Percentiles rank a stretch among this genome's conserved stretches.
Evolutionary conservation across 1,140 invertebrate genomes (phyloP).

Genomic region (Heliothis virescens): DNA sequence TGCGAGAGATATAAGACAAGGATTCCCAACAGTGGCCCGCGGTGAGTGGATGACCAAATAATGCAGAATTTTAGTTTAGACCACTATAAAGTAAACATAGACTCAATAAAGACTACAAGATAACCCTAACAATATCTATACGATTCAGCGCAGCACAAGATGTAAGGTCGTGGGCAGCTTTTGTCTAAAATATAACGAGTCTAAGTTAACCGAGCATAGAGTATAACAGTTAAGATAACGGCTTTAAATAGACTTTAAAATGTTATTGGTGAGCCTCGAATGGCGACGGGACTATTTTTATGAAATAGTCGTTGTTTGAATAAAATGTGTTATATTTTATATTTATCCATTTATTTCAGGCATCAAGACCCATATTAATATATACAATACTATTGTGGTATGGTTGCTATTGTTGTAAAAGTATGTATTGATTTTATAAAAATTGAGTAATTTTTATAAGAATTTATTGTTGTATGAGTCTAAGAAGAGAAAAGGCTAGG

Average conservation of each 20-base stretch:
- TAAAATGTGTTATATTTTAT: not conserved
- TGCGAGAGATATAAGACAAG: no score
- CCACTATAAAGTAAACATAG: no score
- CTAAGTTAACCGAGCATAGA: slow-evolving; percentile 39
- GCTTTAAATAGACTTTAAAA: slow-evolving; percentile 54
- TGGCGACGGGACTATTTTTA: slow-evolving; percentile 12
- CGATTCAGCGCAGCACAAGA: not conserved
- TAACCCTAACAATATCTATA: not conserved
- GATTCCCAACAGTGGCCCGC: no score
- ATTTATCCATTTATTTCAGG: no score
- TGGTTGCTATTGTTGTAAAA: not conserved
- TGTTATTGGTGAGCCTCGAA: slow-evolving; percentile 53
- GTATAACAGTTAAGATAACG: slow-evolving; percentile 53
- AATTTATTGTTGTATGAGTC: no score
- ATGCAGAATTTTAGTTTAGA: no score
- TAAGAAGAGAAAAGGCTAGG: no score
- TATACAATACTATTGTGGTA: no score
- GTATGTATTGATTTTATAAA: not conserved
- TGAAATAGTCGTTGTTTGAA: not conserved
- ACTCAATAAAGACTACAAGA: no score
- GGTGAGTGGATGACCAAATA: no score
- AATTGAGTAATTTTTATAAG: not conserved
- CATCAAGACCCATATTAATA: no score
- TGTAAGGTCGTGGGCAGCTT: slow-evolving; percentile 44
- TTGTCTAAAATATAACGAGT: slow-evolving; percentile 51